A percentile compares a stretch with the other conserved stretches of the same genome.
phyloP scores from a whole-genome alignment of 2,797 vertebrate genomes.

The Xyrichtys novacula region DNA sequence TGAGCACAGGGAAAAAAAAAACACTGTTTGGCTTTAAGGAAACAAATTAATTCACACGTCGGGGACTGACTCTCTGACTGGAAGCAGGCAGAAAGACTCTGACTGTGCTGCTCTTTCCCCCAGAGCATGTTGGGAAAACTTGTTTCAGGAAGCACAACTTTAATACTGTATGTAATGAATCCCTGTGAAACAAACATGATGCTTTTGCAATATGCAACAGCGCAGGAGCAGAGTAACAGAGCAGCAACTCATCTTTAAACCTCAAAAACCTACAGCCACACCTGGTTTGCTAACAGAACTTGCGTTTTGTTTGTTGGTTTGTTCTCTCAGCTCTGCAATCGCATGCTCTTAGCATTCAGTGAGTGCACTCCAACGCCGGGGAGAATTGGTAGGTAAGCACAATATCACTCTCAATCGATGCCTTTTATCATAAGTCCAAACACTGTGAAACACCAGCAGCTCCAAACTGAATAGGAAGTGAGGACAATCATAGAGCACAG shows the following conservation, averaged over 20 bases:
- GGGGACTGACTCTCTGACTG: constrained; percentile 73
- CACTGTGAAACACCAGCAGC: constrained; percentile 53
- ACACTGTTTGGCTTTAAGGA: constrained; percentile 74
- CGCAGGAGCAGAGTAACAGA: constrained; percentile 26
- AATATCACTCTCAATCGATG: constrained; percentile 70
- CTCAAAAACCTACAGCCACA: constrained; percentile 13
- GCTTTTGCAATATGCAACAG: constrained; percentile 36
- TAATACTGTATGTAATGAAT: constrained; percentile 72
- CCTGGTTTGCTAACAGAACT: constrained; percentile 29
- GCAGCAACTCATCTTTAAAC: constrained; percentile 51
- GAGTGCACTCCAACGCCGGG: constrained; percentile 46
- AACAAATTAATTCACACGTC: constrained; percentile 82
- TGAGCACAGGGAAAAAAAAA: constrained; percentile 66
- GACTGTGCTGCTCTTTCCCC: constrained; percentile 68
- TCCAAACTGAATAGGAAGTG: constrained; percentile 64
- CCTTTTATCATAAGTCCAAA: constrained; percentile 75
- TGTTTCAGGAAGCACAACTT: constrained; percentile 71
- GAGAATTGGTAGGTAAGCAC: constrained; percentile 72
- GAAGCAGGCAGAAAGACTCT: constrained; percentile 65
- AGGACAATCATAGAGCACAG: constrained; percentile 55
- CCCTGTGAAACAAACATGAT: constrained; percentile 67
- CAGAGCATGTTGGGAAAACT: constrained; percentile 64
- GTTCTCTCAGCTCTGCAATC: constrained; percentile 51
- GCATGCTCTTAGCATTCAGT: constrained; percentile 58
- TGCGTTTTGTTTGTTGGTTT: constrained; percentile 39